These are phyloP conservation scores for Struthio camelus DNA, from an alignment of 2,113 vertebrate genomes.

Conservation along the genomic window DNA sequence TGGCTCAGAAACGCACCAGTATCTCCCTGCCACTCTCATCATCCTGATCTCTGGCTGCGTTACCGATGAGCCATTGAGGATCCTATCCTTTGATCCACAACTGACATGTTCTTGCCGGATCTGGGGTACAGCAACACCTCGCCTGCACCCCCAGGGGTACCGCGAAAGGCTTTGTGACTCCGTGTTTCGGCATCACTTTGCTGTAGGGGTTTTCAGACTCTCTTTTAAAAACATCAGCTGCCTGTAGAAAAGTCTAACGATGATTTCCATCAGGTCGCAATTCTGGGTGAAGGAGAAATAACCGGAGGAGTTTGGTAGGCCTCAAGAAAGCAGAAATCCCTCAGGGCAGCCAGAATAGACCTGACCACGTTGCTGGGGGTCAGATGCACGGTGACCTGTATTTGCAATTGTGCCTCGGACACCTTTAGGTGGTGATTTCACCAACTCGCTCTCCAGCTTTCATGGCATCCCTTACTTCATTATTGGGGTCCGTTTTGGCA, in stretches of 20 bases:
- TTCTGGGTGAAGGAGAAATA: not conserved
- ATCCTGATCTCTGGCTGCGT: not conserved
- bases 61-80: not conserved
- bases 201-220: not conserved
- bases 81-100: too few species aligned
- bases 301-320: not conserved
- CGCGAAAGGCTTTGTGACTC: not conserved
- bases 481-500: not conserved
- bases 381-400: not conserved
- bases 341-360: not conserved
- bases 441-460: too few species aligned
- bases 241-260: not conserved
- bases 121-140: not conserved
- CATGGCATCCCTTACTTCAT: not conserved
- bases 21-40: not conserved
- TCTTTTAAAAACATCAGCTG: not conserved
- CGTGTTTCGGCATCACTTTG: not conserved
- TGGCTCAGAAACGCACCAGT: rapidly evolving
- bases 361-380: too few species aligned
- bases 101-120: not conserved
- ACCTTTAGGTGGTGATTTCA: not conserved
- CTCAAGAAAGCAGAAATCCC: not conserved
- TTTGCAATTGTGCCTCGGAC: not conserved
- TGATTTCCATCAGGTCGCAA: not conserved
- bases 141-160: not conserved